phyloP scores from a whole-genome alignment of 2,888 invertebrate genomes.

The Tachina lurida region DNA sequence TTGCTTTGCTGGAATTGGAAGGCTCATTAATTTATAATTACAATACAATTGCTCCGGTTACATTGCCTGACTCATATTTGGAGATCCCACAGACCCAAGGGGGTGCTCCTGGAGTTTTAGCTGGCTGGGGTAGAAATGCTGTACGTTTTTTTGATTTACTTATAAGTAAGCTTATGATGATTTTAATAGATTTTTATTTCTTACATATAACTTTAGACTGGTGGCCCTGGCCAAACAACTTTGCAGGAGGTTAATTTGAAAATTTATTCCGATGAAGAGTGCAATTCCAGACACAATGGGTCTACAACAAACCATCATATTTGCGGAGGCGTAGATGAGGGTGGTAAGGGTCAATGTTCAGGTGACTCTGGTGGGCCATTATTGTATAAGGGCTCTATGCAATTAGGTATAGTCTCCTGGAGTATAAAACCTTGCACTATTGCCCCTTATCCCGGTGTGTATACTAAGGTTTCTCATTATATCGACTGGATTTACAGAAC shows the following conservation, averaged over 20 bases:
- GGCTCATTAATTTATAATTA: constrained; percentile 76
- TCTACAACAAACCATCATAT: constrained; percentile 79
- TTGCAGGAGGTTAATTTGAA: constrained; percentile 82
- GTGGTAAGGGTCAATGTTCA: constrained; percentile 80
- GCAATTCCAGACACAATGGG: constrained; percentile 76
- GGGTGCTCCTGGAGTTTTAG: constrained; percentile 75
- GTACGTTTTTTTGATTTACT: constrained; percentile 70
- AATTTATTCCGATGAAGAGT: constrained; percentile 81
- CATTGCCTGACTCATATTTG: constrained; percentile 75
- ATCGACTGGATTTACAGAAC: constrained; percentile 78
- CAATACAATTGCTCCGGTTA: constrained; percentile 76
- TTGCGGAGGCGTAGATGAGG: constrained; percentile 81
- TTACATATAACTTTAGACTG: constrained; percentile 76
- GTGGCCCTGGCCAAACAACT: constrained; percentile 76
- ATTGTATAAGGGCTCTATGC: constrained; percentile 72
- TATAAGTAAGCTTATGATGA: not conserved
- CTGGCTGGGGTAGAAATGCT: constrained; percentile 80
- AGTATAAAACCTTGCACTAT: constrained; percentile 82
- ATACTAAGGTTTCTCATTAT: constrained; percentile 81
- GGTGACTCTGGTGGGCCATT: constrained; percentile 82
- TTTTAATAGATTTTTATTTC: not conserved
- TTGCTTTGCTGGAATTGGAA: constrained; percentile 80
- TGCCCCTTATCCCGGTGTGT: constrained; percentile 82
- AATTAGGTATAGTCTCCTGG: constrained; percentile 83
- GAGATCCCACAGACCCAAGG: constrained; percentile 74